Evolutionary conservation across 2,113 vertebrate genomes (phyloP).

Genomic region (Perca schrenkii): DNA sequence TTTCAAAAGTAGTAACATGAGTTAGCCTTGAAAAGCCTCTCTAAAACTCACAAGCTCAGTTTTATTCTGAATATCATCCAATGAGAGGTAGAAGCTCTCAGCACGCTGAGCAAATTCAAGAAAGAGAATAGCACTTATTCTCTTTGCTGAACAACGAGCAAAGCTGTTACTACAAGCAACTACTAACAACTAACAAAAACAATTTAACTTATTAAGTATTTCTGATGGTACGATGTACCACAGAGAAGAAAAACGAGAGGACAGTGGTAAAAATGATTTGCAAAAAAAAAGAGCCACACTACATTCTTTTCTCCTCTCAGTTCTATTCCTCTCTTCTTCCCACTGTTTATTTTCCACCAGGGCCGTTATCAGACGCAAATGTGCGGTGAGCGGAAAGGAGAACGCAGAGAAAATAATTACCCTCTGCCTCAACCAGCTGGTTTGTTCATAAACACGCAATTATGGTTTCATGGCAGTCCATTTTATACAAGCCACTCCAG

Average conservation of each 20-base stretch:
- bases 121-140: neutral
- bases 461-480: slow-evolving; percentile 84
- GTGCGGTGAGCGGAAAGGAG: slow-evolving; percentile 72
- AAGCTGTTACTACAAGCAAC: neutral
- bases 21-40: neutral
- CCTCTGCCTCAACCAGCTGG: slow-evolving; percentile 84
- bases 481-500: slow-evolving; percentile 81
- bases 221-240: neutral
- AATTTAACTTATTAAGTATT: neutral
- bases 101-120: neutral
- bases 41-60: neutral
- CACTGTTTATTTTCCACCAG: slow-evolving; percentile 68
- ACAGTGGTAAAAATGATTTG: slow-evolving; percentile 28
- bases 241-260: neutral
- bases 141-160: neutral
- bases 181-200: neutral
- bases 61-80: neutral
- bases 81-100: neutral
- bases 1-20: neutral
- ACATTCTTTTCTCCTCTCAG: slow-evolving; percentile 24
- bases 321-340: slow-evolving; percentile 45
- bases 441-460: slow-evolving; percentile 87
- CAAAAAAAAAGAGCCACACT: slow-evolving; percentile 41
- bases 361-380: slow-evolving; percentile 75
- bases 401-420: slow-evolving; percentile 83